These are phyloP conservation scores for Leucophenga varia DNA, from an alignment of 1,140 invertebrate genomes.

Conservation along the genomic window DNA sequence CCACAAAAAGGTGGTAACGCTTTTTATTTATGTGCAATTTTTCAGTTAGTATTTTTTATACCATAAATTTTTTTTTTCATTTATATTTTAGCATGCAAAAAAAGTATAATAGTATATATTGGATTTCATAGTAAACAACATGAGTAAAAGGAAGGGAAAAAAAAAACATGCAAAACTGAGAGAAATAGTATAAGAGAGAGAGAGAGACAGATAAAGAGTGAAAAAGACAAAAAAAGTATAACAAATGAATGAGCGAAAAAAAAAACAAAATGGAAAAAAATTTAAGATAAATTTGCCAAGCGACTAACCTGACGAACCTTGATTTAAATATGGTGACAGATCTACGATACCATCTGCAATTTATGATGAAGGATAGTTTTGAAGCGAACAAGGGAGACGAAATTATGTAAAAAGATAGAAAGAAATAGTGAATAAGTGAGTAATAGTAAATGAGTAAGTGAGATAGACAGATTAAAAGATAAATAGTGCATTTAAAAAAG, in stretches of 20 bases:
- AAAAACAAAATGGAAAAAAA: slow-evolving; percentile 7
- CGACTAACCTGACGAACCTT: slow-evolving; percentile 57
- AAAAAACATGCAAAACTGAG: no score
- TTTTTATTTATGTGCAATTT: no score
- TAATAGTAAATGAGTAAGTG: no score
- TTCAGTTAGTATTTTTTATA: no score
- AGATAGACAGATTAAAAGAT: no score
- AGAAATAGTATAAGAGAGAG: background rate
- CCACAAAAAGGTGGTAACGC: no score
- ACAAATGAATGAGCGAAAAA: slow-evolving; percentile 17
- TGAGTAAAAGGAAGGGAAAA: slow-evolving; percentile 1
- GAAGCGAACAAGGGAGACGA: slow-evolving; percentile 17
- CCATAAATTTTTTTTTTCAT: no score
- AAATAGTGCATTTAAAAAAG: no score
- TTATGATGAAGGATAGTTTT: slow-evolving; percentile 22
- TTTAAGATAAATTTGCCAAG: background rate
- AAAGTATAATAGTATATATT: no score
- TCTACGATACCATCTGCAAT: slow-evolving; percentile 56
- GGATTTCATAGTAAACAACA: no score
- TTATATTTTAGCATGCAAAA: no score
- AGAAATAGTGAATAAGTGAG: no score
- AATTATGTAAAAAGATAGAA: background rate
- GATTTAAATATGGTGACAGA: slow-evolving; percentile 55
- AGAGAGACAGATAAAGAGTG: slow-evolving; percentile 1
- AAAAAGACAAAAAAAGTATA: slow-evolving; percentile 4